Evolutionary conservation across 1,140 invertebrate genomes (phyloP).

Genomic region (Goniozus legneri): DNA sequence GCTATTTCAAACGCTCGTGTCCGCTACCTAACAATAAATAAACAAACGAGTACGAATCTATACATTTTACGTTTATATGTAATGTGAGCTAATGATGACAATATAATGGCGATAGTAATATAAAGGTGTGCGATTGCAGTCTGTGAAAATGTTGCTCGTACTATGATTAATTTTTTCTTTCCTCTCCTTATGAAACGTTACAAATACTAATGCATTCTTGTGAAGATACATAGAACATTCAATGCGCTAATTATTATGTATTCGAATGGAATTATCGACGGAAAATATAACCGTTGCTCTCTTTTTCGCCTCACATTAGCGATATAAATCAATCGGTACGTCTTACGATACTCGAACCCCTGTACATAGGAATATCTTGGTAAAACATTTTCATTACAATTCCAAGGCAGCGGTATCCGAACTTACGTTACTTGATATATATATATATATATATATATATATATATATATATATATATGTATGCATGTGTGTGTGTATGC

Average conservation of each 20-base stretch:
- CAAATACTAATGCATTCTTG: neutral
- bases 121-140: slow-evolving; percentile 15
- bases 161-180: neutral
- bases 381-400: no score
- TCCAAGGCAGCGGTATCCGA: no score
- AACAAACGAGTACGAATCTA: slow-evolving; percentile 34
- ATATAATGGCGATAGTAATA: slow-evolving; percentile 12
- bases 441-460: no score
- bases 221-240: neutral
- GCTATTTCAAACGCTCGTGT: slow-evolving; percentile 11
- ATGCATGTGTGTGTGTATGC: neutral
- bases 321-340: neutral
- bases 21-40: slow-evolving; percentile 32
- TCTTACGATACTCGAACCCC: no score
- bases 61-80: slow-evolving; percentile 27
- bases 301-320: neutral
- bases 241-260: neutral
- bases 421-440: no score
- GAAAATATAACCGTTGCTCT: neutral
- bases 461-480: no score
- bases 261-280: neutral
- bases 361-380: no score
- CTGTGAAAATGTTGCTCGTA: slow-evolving; percentile 12
- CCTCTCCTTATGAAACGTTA: neutral
- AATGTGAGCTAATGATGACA: no score